Base-by-base conservation (phyloP, 2,888 invertebrate genomes). In the Tridacna crocea region DNA sequence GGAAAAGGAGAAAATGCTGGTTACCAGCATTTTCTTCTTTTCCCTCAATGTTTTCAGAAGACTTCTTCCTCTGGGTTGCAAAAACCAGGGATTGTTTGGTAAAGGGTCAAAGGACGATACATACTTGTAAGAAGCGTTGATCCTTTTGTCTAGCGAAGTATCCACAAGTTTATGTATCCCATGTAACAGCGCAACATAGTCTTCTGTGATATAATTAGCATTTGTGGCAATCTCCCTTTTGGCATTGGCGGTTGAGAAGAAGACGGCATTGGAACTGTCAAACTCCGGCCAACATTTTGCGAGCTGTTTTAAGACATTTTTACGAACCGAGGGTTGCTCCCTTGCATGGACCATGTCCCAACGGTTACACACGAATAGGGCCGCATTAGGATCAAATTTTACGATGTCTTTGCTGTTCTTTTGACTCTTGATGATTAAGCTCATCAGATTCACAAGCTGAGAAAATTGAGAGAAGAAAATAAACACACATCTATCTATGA, bases 301-400 rank as follows among this genome's bases (percentile, higher is more conserved):
- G 17, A 90, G 79, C 27, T 83, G 84, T 65, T 81, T 75, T 0
- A 90, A 65, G 4, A 88, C 90, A 72, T 90, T 87, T 12, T 85
- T 79, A 24, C 88, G 87, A 13, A 92, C 91, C 0, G 77, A 72
- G 0, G 79, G 72, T 65, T 84, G 84, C 22, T 90, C 88, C 0
- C 88, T 82, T 6, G 82, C 83, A 46, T 75, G 76, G 3, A 93
- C 90, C 75, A 88, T 86, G 83, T 93, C 93, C 92, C 92, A 93
- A 8, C 92, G 82, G 82, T 93, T 92, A 75, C 92, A 92, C 1
- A 93, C 90, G 82, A 93, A 93, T 75, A 93, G 84, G 51, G 93
- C 92, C 17, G 92, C 89, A 26, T 86, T 78, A 0, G 92, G 89
- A 76, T 92, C 89, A 75, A 92, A 91, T 36, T 80, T 78, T 17